Base-by-base conservation (phyloP, 2,797 vertebrate species). In the Alosa sapidissima region DNA sequence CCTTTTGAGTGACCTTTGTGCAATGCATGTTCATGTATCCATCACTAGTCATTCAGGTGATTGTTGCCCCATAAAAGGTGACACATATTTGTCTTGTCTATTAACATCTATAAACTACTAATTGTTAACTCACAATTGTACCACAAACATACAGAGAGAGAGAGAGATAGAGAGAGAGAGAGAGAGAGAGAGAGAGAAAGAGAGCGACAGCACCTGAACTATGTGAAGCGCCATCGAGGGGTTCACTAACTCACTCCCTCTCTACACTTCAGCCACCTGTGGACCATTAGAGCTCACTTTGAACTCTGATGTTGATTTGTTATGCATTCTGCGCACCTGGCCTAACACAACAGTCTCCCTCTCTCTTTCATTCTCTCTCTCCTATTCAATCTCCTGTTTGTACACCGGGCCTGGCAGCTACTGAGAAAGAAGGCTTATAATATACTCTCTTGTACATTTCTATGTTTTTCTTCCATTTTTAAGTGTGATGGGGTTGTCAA, bases 321-420 rank as follows among this genome's bases (percentile, higher is more conserved):
- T 78, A 45, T 78, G 72, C 36, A 78, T 78, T 78, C 72, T 78
- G 36, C 72, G 47, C 72, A 78, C 72, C 72, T 78, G 72, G 36
- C 33, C 24, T 7, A 72, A 72, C 65, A 72, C 65, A 72, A 41
- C 65, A 72, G 1, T 36, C 65, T 72, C 11, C 65, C 33, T 49
- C 51, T 33, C 41, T 28, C 28, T 28, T 5, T 13, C 10, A 4
- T 19, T 33, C 28, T 55, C 54, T 72, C 65, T 68, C 62, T 24
- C 28, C 11, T 36, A 68, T 36, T 36, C 33, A 1, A 65, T 11
- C 11, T 14, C 24, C 33, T 72, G 3, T 41, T 4, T 72, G 28
- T 1, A 24, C 58, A 24, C 65, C 36, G 65, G 5, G 11, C 8
- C 24, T 68, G 19, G 16, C 24, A 13, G 8, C 24, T 13, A 33